phyloP scores from a whole-genome alignment of 2,797 vertebrate species.

The Manis crassicaudata region DNA sequence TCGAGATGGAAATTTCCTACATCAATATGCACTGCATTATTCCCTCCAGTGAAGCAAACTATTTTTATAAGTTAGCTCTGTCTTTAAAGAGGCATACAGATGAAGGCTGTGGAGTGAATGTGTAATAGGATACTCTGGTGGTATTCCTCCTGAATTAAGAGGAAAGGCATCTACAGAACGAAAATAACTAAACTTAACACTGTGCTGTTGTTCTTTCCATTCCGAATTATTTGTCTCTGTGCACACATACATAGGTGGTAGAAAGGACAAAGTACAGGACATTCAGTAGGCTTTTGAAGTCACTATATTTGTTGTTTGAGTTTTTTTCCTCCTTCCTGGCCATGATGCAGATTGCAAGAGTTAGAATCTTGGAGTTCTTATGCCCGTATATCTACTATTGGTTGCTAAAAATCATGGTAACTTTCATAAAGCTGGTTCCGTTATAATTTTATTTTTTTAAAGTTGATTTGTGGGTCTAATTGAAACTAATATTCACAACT shows the following conservation, averaged over 20 bases:
- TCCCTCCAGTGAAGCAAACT: constrained; percentile 3
- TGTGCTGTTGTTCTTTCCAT: background rate
- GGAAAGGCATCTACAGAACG: background rate
- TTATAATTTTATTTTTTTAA: constrained; percentile 48
- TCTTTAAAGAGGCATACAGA: constrained; percentile 44
- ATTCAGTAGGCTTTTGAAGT: background rate
- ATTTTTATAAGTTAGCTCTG: constrained; percentile 42
- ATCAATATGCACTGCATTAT: background rate
- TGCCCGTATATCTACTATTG: background rate
- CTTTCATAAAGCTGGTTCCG: background rate
- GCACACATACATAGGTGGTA: background rate
- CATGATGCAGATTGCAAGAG: background rate
- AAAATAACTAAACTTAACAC: background rate
- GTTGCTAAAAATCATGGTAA: background rate
- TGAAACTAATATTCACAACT: constrained; percentile 33
- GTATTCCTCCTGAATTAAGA: background rate
- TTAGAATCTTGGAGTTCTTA: background rate
- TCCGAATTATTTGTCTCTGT: background rate
- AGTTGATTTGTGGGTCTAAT: background rate
- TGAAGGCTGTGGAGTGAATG: background rate
- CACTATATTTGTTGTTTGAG: background rate
- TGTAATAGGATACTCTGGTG: background rate
- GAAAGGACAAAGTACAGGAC: background rate
- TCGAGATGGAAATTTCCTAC: constrained; percentile 19
- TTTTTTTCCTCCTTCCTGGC: background rate